Evolutionary conservation across 1,140 invertebrate species (phyloP), one percentile per base, ranked within the genome.

Genomic region (Meloidogyne floridensis): DNA sequence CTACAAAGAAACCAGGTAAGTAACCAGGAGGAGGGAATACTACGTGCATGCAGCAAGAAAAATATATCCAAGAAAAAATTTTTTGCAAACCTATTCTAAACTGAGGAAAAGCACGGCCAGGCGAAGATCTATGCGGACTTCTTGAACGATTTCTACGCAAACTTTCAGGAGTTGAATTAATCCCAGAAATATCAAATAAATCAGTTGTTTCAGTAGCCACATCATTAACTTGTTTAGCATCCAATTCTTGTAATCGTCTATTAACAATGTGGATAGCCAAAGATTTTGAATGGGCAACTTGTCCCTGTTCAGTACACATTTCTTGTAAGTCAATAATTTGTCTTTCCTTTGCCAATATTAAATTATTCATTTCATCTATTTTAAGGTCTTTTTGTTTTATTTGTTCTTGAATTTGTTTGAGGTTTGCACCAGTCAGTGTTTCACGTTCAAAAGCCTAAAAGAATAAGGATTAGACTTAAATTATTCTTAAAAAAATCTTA

Each of bases 261-360:
- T 87, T 85, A 54, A 86, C 83, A 59, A 86, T 85, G 18, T 79
- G 77, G 7, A 87, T 84, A 13, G 85, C 85, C 42, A 77, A 65
- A 11, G 56, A 65, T 54, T 86, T 86, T 3, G 94, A 93, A 90
- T 94, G 93, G 87, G 95, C 94, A 71, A 96, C 94, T 87, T 93
- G 93, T 90, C 95, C 94, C 90, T 95, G 95, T 88, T 95, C 94
- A 87, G 93, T 93, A 20, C 95, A 91, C 90, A 93, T 94, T 90
- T 95, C 94, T 91, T 92, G 91, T 15, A 92, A 83, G 84, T 92
- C 92, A 84, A 92, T 91, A n/a, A 92, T 88, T 18, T 87, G 84
- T 43, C 89, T 85, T 84, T 92, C 92, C 75, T 91, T 85, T 73
- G 92, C 91, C n/a, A 91, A 84, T 59, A 92, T 90, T 78, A 91